Evolutionary conservation across 2,113 vertebrate genomes (phyloP), one percentile per base, ranked within the genome.

Genomic region (Otis tarda): DNA sequence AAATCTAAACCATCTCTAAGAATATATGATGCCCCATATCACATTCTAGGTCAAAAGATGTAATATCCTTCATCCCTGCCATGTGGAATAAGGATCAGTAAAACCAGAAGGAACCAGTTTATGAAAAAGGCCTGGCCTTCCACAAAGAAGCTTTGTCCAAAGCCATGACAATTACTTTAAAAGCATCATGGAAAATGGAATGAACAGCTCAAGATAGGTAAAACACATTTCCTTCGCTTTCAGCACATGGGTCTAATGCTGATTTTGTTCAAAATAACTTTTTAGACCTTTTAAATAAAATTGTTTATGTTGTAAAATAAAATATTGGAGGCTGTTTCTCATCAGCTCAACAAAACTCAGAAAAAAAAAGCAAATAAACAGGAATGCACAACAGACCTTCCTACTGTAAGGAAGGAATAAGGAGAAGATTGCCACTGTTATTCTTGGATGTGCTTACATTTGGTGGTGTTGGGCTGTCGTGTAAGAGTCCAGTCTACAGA

Each of bases 211-310:
- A 65, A 35, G 43, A 69, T 0, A 25, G 17, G 6, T n/a, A 65
- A 65, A 90, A 75, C 2, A 7, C 49, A 39, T 31, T 64, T 76
- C 14, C n/a, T 89, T 49, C 15, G 67, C 28, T 52, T 43, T 71
- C 3, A 1, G 3, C 8, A 76, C 19, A 45, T 45, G 31, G 2
- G 5, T 59, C 14, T 68, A 35, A 79, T 30, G 14, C 0, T 39
- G 33, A 74, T 75, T 88, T 67, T 43, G 43, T 25, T 63, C 12
- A 57, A 52, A 68, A 60, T 77, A 60, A 27, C 10, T 12, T 83
- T 78, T 65, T 55, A 74, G 6, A 49, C 4, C 8, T 76, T 79
- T 83, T 45, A 45, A 49, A 86, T 13, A 33, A 3, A 57, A 53
- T 14, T 45, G 14, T 24, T 85, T 39, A 63, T 52, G 53, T 24